Conservation (phyloP, 1,140 invertebrate genomes). For the Stegodyphus mimosarum region DNA sequence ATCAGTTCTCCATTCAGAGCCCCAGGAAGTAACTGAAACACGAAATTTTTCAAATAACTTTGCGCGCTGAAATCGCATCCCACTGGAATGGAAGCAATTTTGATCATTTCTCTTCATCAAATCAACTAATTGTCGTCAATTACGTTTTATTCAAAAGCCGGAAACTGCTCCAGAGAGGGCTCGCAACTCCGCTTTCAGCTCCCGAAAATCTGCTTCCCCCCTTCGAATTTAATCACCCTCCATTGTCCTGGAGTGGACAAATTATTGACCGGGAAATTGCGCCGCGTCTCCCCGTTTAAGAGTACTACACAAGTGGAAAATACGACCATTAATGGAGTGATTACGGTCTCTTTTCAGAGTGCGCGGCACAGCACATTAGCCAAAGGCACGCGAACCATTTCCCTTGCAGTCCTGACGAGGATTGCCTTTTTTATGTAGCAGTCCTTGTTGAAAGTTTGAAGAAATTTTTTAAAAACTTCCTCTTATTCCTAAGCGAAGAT, state of each 20-base stretch:
- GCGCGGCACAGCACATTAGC: background rate
- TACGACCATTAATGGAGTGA: conserved; percentile 43
- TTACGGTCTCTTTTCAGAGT: conserved; percentile 25
- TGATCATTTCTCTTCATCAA: conserved; percentile 31
- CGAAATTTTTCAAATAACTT: background rate
- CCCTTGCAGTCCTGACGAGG: too few relatives aligned
- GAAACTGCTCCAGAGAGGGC: conserved; percentile 22
- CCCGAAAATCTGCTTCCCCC: conserved; percentile 2
- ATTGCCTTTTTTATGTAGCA: too few relatives aligned
- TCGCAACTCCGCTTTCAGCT: background rate
- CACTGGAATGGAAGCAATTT: conserved; percentile 24
- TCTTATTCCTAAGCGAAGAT: too few relatives aligned
- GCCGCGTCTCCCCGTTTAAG: background rate
- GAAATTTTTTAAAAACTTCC: too few relatives aligned
- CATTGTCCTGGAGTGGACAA: conserved; percentile 53
- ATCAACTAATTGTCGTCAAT: conserved; percentile 61
- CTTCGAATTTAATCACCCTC: conserved; percentile 47
- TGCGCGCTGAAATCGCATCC: background rate
- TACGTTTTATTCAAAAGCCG: conserved; percentile 49
- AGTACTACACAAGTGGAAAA: conserved; percentile 16
- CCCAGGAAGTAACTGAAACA: too few relatives aligned
- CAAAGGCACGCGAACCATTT: conserved; percentile 1
- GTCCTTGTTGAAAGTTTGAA: too few relatives aligned
- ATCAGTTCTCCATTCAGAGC: too few relatives aligned
- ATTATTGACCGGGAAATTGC: conserved; percentile 61